phyloP scores from a whole-genome alignment of 2,113 vertebrate genomes.

The Irena cyanogastra region DNA sequence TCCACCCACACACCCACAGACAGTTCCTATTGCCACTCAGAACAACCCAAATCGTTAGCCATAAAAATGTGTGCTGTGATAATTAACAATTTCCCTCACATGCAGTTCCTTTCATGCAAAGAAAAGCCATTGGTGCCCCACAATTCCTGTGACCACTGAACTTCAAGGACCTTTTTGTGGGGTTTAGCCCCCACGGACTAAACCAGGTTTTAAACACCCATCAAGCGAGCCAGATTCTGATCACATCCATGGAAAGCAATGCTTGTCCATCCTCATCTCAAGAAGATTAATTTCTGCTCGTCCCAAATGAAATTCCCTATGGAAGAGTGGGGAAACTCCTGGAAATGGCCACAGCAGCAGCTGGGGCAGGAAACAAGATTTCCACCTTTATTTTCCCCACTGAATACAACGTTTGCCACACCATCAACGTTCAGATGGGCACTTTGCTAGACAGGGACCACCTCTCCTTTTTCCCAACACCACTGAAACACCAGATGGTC shows the following conservation, averaged over 20 bases:
- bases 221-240: not conserved
- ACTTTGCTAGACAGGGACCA: not conserved
- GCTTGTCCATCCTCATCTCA: not conserved
- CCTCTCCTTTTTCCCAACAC: not conserved
- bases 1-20: conserved; percentile 4
- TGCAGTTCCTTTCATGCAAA: not conserved
- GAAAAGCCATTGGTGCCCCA: not conserved
- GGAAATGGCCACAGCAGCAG: not conserved
- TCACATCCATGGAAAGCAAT: not conserved
- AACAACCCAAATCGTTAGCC: conserved; percentile 7
- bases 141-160: not conserved
- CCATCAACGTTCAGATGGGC: not conserved
- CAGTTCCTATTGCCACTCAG: conserved; percentile 16
- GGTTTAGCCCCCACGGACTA: not conserved
- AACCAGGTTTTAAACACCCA: not conserved
- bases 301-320: not conserved
- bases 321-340: not conserved
- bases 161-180: not conserved
- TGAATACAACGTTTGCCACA: not conserved
- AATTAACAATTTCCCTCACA: not conserved
- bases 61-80: not conserved
- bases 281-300: not conserved
- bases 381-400: not conserved
- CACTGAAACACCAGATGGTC: not conserved
- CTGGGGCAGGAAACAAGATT: not conserved